Conservation (phyloP, 1,140 invertebrate genomes). For the Eriosoma lanigerum region DNA sequence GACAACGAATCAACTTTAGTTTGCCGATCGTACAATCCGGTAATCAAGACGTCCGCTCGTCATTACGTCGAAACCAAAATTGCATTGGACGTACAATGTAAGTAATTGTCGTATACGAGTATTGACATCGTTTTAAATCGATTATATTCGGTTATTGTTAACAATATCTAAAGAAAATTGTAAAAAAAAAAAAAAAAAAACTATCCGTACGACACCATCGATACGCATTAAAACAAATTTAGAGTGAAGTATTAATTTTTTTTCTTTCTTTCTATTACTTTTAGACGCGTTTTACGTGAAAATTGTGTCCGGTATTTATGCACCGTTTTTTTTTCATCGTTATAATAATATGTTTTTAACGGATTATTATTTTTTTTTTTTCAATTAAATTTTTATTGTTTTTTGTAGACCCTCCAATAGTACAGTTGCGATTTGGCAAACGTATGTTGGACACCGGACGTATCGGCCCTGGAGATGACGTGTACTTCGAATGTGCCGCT, state of each 20-base stretch:
- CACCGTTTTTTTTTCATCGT: too few relatives aligned
- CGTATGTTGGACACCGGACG: slow-evolving; percentile 15
- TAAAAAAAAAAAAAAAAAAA: too few relatives aligned
- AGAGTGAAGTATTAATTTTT: too few relatives aligned
- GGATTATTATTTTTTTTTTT: too few relatives aligned
- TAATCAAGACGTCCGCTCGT: not conserved
- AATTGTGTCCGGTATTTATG: too few relatives aligned
- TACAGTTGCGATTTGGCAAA: slow-evolving; percentile 23
- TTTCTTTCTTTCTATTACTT: too few relatives aligned
- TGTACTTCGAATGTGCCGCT: slow-evolving; percentile 66
- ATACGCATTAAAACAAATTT: too few relatives aligned
- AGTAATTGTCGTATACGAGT: not conserved
- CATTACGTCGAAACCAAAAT: slow-evolving; percentile 34
- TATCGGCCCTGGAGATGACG: slow-evolving; percentile 63
- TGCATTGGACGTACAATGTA: slow-evolving; percentile 26
- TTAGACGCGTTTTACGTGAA: too few relatives aligned
- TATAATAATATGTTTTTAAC: not conserved
- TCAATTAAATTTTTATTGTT: not conserved
- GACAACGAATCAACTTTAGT: slow-evolving; percentile 3
- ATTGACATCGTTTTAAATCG: too few relatives aligned
- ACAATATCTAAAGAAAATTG: too few relatives aligned
- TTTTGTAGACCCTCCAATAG: slow-evolving; percentile 16
- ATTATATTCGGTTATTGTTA: too few relatives aligned
- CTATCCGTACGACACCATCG: too few relatives aligned
- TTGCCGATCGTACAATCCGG: slow-evolving; percentile 18